Conservation (phyloP, 2,888 invertebrate genomes). For the Ellobium chinense region DNA sequence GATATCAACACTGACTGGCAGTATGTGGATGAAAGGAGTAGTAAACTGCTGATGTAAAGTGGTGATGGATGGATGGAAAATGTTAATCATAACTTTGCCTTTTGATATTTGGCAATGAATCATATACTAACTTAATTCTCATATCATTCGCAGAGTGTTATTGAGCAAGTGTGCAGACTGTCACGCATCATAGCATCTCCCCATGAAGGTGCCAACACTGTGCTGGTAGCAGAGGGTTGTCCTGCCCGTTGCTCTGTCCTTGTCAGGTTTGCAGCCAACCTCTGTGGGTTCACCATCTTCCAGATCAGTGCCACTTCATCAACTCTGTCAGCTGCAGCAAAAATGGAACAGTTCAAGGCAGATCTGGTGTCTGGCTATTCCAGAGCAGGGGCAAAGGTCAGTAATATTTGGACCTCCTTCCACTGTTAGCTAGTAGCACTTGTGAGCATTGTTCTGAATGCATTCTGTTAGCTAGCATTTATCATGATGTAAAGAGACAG, state of each 20-base stretch:
- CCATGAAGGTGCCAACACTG: conserved; percentile 75
- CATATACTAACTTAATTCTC: too few relatives aligned
- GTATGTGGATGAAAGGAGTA: too few relatives aligned
- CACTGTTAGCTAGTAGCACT: too few relatives aligned
- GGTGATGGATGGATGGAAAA: too few relatives aligned
- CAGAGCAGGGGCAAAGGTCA: conserved; percentile 77
- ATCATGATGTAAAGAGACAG: too few relatives aligned
- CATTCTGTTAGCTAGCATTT: too few relatives aligned
- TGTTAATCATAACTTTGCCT: too few relatives aligned
- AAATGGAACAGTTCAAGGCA: conserved; percentile 75
- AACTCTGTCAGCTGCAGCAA: conserved; percentile 56
- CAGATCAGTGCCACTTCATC: conserved; percentile 71
- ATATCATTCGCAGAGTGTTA: conserved; percentile 63
- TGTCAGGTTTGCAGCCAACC: conserved; percentile 74
- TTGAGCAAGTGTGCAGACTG: conserved; percentile 75
- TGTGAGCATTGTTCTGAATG: too few relatives aligned
- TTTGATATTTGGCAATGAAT: too few relatives aligned
- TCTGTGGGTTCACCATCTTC: conserved; percentile 75
- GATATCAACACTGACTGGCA: too few relatives aligned
- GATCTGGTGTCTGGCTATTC: conserved; percentile 76
- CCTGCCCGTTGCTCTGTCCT: conserved; percentile 72
- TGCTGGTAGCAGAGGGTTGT: conserved; percentile 76
- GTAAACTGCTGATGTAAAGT: too few relatives aligned
- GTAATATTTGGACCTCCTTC: too few relatives aligned
- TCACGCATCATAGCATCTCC: conserved; percentile 76